Base-by-base conservation (phyloP, 2,113 vertebrate species). In the Phylloscopus trochilus region DNA sequence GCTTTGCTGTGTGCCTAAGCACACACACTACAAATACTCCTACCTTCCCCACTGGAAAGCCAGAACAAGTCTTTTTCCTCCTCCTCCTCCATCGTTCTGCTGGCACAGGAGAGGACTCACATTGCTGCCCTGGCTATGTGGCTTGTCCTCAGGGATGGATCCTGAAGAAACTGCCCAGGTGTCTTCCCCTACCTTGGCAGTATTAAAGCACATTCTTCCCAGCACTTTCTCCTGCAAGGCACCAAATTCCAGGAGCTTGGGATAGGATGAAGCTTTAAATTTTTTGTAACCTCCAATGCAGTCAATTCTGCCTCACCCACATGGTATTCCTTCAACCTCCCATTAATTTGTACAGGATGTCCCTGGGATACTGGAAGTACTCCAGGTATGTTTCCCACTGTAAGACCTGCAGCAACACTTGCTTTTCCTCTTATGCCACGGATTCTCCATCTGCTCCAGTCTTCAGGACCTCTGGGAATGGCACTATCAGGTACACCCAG, bases 111-210 rank as follows among this genome's bases (percentile, higher is more conserved):
- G 46, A 77, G 47, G 43, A 33, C 39, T 52, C 33, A 46, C 46
- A 7, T 9, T 70, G 43, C 41, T 35, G 55, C 39, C 15, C 46
- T 56, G 5, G 19, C 21, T 1, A 0, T 14, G 17, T 4, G 12
- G n/a, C 31, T 81, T 27, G 23, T 59, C 47, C 44, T 28, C 19
- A 18, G 28, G 58, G 44, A 76, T 7, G 31, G 44, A 75, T 59
- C 90, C 47, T 2, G 0, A 72, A 76, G 41, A 23, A 91, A 20
- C 18, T 41, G 6, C 24, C 27, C 33, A 24, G 28, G 16, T 44
- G 15, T 6, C 21, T 60, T 76, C 23, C 24, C 37, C 41, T 28
- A 39, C 28, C n/a, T 74, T 35, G 30, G 33, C 39, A 75, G 33
- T 11, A 47, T n/a, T 51, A 55, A 43, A 63, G 19, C 27, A 37